Percentiles rank a stretch among this genome's conserved stretches.
These are phyloP conservation scores for Eristalinus sepulchralis DNA, from an alignment of 2,888 invertebrate genomes.

Conservation along the genomic window DNA sequence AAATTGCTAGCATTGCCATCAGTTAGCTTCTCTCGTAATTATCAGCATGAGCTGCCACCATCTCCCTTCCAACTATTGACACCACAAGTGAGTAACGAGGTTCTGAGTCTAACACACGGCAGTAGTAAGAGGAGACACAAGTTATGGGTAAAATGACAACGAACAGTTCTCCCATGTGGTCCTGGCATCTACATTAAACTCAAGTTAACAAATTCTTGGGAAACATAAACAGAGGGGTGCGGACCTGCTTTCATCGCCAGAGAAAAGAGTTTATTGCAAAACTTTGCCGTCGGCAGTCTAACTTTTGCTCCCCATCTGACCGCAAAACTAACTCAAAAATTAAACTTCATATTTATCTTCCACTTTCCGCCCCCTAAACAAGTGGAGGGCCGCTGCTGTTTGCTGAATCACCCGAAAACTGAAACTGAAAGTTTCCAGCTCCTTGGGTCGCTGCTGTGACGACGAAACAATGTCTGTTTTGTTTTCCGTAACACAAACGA, in stretches of 20 bases:
- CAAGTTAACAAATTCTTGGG: background rate
- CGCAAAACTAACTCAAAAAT: constrained; percentile 7
- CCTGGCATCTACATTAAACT: background rate
- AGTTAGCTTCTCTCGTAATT: background rate
- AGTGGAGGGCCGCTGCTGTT: background rate
- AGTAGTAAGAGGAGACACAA: background rate
- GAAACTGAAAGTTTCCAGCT: background rate
- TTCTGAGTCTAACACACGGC: background rate
- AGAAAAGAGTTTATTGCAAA: constrained; percentile 1
- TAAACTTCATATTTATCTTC: constrained; percentile 20
- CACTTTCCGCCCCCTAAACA: background rate
- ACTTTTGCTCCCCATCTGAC: background rate
- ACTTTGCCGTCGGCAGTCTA: background rate
- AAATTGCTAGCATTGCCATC: background rate
- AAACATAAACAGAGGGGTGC: background rate
- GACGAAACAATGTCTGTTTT: background rate
- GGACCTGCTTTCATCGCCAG: background rate
- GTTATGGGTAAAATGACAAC: background rate
- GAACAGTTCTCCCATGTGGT: background rate
- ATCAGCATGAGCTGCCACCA: background rate
- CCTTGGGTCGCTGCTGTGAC: background rate
- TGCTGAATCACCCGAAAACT: background rate
- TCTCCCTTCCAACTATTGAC: background rate
- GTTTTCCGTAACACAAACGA: constrained; percentile 2
- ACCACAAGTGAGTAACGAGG: background rate